Base-by-base conservation (phyloP, 2,888 invertebrate genomes). In the Scaptomyza flava region DNA sequence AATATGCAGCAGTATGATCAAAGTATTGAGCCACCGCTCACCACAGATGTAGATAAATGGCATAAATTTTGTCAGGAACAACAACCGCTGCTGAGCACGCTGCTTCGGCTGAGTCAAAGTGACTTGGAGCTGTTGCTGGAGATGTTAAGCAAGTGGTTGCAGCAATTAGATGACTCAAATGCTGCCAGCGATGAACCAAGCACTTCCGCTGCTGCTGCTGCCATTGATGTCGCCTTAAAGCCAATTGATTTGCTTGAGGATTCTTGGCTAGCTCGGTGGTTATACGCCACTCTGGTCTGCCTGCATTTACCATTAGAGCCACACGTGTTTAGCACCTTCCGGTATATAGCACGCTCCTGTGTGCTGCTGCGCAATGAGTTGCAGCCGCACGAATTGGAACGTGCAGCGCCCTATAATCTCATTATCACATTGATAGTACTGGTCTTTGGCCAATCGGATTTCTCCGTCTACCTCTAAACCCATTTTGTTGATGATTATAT, bases 291-390 rank as follows among this genome's bases (percentile, higher is more conserved):
- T 1, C 64, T 92, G 23, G 89, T 87, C 14, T 92, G 92, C 36
- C 74, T 92, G 2, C 90, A 91, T 45, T 64, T 91, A 52, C 92
- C 92, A 1, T 65, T 92, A 50, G 91, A 91, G 61, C 91, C 92
- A 3, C 72, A 89, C 62, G 89, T 91, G 2, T 91, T 90, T 42
- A 91, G 90, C 65, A 83, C 89, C 0, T 64, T 92, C 43, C 84
- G 92, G 0, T 83, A 87, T 14, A 90, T 92, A 43, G 92, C 90
- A 0, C 90, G 90, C 47, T 72, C 83, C 14, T 91, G 90, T 75
- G 87, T 91, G 43, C 66, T 79, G 14, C 61, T 90, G 7, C 86
- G 91, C 27, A 90, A 89, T 42, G 74, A 82, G 64, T 63, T 91
- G 7, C 66, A 71, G n/a, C 71, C 77, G 0, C 63, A 84, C 6